These are phyloP conservation scores for Ischnura elegans DNA, from an alignment of 2,888 invertebrate genomes.

Conservation along the genomic window DNA sequence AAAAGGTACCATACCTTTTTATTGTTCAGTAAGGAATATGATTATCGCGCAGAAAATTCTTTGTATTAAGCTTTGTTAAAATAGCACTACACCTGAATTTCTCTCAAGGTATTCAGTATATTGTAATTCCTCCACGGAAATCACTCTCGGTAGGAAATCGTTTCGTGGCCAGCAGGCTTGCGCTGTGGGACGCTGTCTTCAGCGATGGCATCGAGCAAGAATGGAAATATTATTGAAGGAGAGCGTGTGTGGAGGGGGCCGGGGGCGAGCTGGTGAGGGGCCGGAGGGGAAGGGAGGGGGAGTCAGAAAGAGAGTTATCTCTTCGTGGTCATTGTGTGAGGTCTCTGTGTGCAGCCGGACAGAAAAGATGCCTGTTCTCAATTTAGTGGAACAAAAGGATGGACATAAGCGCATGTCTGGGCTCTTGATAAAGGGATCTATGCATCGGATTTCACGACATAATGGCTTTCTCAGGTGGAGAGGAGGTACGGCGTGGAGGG, in stretches of 20 bases:
- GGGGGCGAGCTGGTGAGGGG: not conserved
- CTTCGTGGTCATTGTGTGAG: conserved; percentile 66
- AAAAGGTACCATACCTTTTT: too few species aligned
- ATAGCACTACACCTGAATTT: too few species aligned
- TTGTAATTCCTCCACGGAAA: too few species aligned
- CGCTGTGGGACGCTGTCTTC: too few species aligned
- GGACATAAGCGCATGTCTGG: conserved; percentile 57
- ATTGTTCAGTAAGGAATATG: too few species aligned
- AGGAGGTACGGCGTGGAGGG: not conserved
- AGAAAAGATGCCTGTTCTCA: conserved; percentile 65
- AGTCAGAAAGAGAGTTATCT: conserved; percentile 27
- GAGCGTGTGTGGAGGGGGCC: not conserved
- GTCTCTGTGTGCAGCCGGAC: conserved; percentile 46
- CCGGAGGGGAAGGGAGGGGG: not conserved
- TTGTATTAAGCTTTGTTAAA: too few species aligned
- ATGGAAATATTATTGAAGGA: not conserved
- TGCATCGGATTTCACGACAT: conserved; percentile 63
- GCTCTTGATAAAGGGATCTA: conserved; percentile 64
- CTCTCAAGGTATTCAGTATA: too few species aligned
- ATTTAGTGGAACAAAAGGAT: conserved; percentile 64
- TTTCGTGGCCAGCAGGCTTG: too few species aligned
- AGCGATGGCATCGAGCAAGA: conserved; percentile 18
- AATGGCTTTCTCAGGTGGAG: conserved; percentile 58
- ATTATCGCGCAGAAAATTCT: too few species aligned
- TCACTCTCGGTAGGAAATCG: too few species aligned